Evolutionary conservation across 1,140 invertebrate genomes (phyloP), one percentile per base, ranked within the genome.

Genomic region (Drosophila rhopaloa): DNA sequence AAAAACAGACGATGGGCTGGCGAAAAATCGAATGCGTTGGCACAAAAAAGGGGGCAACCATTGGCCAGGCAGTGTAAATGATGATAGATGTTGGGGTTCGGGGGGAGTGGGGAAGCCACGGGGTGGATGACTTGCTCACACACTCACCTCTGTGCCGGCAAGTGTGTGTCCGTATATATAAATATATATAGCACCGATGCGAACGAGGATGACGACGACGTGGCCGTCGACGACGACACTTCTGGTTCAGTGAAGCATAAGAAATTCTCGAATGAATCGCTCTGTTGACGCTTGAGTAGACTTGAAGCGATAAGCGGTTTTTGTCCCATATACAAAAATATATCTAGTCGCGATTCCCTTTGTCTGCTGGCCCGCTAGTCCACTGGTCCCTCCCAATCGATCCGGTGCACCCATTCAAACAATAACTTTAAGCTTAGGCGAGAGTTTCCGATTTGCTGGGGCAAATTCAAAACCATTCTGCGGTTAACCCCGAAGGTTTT

Each of bases 251-350:
- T 89, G 84, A 89, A 89, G 84, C 84, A 90, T 89, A 84, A 90
- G 85, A 89, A 89, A 89, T 89, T 89, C 81, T 89, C 84, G 84
- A 89, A 89, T 89, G 85, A 89, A 90, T 89, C 84, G 84, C 81
- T 89, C 66, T 72, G 80, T 89, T 89, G 84, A 89, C 84, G 84
- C 84, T 84, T 89, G 84, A 89, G 81, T 89, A 89, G 84, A 89
- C 85, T 89, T 89, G 80, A 89, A 89, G 84, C 84, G 85, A 89
- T 89, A 89, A 89, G 84, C 84, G 85, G 68, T 89, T 89, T 81
- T 89, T 89, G 79, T 67, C 40, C 84, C 76, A 86, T 66, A 83
- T 88, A 86, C 82, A 83, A 83, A 86, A 79, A 86, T 80, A 83
- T 80, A 76, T 73, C 79, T 82, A 81, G 79, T 88, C 74, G 77